Evolutionary conservation across 2,113 vertebrate species (phyloP).

Genomic region (Melanocharis versteri): DNA sequence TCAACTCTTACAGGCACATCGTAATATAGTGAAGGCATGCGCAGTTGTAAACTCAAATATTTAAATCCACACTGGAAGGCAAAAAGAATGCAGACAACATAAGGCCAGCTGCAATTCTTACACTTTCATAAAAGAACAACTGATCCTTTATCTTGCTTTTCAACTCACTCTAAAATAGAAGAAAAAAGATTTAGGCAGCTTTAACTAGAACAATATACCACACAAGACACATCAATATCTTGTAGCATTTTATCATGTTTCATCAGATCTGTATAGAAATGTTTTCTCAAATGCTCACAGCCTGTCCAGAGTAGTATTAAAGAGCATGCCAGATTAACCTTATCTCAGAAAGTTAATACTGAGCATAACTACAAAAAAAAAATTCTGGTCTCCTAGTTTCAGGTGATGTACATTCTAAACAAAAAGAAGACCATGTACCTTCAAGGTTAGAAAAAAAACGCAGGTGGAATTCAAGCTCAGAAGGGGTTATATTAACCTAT

Average conservation of each 20-base stretch:
- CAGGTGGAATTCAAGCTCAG: not conserved
- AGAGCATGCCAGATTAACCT: not conserved
- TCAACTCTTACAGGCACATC: not conserved
- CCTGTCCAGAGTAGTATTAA: not conserved
- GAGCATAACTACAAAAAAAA: not conserved
- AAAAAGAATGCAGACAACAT: constrained; percentile 27
- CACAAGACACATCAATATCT: not conserved
- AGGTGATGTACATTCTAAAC: not conserved
- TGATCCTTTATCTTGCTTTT: not conserved
- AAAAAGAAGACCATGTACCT: not conserved
- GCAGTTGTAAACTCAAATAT: constrained; percentile 24
- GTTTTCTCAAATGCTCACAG: not conserved
- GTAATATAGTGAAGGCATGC: not conserved
- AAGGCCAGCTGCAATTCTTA: not conserved
- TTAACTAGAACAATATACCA: not conserved
- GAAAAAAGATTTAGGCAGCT: not conserved
- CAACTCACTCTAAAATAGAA: not conserved
- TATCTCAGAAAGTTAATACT: not conserved
- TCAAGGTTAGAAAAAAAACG: not conserved
- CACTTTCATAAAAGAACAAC: not conserved
- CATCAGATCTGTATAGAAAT: not conserved
- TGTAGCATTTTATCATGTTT: not conserved
- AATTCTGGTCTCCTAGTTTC: not conserved
- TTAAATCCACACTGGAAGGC: not conserved
- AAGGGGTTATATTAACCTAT: not conserved